Conservation (phyloP, 2,797 vertebrate genomes). For the Loriculus beryllinus region DNA sequence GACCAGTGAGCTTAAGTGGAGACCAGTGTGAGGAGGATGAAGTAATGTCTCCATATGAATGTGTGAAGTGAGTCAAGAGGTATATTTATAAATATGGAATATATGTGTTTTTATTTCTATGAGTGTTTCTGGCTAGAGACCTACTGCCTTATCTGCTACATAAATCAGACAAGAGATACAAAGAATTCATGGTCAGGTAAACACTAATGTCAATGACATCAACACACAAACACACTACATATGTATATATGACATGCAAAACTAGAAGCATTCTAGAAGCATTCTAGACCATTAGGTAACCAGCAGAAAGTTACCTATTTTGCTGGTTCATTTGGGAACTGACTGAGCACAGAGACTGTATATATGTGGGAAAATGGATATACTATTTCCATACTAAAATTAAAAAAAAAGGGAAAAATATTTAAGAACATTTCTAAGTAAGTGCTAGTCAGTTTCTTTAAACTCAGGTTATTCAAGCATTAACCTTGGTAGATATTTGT, state of each 20-base stretch:
- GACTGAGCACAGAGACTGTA: not conserved
- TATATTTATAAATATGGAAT: not conserved
- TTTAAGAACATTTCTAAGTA: not conserved
- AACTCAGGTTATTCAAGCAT: not conserved
- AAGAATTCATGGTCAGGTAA: not conserved
- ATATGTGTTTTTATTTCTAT: not conserved
- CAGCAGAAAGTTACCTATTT: not conserved
- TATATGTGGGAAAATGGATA: not conserved
- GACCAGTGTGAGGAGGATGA: not conserved
- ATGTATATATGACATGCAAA: not conserved
- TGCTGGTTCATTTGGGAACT: not conserved
- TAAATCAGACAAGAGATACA: not conserved
- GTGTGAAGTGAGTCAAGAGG: not conserved
- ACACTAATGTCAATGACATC: rapidly evolving
- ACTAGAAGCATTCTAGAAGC: not conserved
- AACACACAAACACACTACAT: not conserved
- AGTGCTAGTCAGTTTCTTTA: not conserved
- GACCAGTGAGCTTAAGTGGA: not conserved
- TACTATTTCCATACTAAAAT: not conserved
- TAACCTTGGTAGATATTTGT: not conserved
- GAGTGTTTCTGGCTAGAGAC: not conserved
- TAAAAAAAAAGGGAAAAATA: not conserved
- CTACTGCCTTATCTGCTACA: not conserved
- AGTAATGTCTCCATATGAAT: not conserved
- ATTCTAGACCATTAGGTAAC: not conserved